A percentile compares a stretch with the other conserved stretches of the same genome.
These are phyloP conservation scores for Phalacrocorax carbo DNA, from an alignment of 2,113 vertebrate genomes.

Conservation along the genomic window DNA sequence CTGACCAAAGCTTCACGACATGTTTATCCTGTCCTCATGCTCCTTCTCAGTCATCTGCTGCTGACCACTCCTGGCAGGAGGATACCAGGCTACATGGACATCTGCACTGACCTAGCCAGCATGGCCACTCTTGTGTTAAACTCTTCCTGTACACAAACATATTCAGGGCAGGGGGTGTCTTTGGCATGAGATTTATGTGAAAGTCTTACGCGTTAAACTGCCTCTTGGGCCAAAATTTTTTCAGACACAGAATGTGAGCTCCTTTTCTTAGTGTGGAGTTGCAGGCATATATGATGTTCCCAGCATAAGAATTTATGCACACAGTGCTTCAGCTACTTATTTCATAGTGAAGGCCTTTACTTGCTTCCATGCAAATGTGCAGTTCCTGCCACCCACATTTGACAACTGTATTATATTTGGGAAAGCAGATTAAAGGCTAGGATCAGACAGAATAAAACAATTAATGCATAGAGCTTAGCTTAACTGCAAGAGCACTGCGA, in stretches of 20 bases:
- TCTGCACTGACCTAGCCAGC: background rate
- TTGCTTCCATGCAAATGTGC: conserved; percentile 14
- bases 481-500: background rate
- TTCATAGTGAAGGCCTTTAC: background rate
- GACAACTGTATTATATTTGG: background rate
- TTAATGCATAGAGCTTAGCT: background rate
- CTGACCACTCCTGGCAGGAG: background rate
- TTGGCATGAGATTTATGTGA: background rate
- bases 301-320: background rate
- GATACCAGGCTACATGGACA: background rate
- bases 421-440: conserved; percentile 41
- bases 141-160: background rate
- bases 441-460: conserved; percentile 31
- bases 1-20: background rate
- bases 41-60: background rate
- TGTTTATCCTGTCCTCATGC: background rate
- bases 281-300: background rate
- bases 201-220: background rate
- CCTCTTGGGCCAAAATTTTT: background rate
- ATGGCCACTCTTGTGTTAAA: background rate
- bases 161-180: background rate
- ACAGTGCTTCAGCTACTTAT: background rate
- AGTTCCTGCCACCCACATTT: conserved; percentile 8
- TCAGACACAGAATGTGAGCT: background rate
- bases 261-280: background rate